A percentile compares a stretch with the other conserved stretches of the same genome.
These are phyloP conservation scores for Urocyon cinereoargenteus DNA, from an alignment of 2,797 vertebrate species.

Conservation along the genomic window DNA sequence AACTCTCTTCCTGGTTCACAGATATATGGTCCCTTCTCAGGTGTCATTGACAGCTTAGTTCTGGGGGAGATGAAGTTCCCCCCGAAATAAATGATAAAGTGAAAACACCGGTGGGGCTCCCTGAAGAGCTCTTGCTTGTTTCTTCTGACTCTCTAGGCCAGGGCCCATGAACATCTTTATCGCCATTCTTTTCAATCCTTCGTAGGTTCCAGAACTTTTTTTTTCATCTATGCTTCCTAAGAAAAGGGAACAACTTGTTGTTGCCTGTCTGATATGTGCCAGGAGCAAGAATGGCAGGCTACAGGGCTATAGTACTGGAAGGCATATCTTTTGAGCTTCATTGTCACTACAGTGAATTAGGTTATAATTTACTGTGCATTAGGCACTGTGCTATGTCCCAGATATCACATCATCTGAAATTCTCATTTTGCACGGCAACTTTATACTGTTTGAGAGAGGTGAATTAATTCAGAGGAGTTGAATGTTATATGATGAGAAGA, in stretches of 20 bases:
- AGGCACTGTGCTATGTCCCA: background rate
- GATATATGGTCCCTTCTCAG: background rate
- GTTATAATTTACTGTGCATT: background rate
- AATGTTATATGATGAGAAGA: background rate
- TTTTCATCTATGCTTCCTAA: background rate
- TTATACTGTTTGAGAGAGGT: background rate
- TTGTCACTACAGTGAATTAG: background rate
- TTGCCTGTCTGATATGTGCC: background rate
- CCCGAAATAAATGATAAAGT: background rate
- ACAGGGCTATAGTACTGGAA: background rate
- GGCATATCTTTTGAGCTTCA: background rate
- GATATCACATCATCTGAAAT: background rate
- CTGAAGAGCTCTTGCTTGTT: background rate
- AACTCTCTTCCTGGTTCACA: background rate
- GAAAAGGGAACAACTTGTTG: background rate
- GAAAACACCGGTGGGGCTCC: background rate
- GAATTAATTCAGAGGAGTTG: background rate
- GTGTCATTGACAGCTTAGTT: background rate
- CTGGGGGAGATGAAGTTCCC: background rate
- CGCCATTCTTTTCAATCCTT: background rate
- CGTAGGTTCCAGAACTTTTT: background rate
- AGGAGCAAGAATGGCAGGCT: background rate
- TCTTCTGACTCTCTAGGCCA: background rate
- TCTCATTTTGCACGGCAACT: background rate
- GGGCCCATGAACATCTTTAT: background rate